Base-by-base conservation (phyloP, 1,140 invertebrate species). In the Drosophila erecta region DNA sequence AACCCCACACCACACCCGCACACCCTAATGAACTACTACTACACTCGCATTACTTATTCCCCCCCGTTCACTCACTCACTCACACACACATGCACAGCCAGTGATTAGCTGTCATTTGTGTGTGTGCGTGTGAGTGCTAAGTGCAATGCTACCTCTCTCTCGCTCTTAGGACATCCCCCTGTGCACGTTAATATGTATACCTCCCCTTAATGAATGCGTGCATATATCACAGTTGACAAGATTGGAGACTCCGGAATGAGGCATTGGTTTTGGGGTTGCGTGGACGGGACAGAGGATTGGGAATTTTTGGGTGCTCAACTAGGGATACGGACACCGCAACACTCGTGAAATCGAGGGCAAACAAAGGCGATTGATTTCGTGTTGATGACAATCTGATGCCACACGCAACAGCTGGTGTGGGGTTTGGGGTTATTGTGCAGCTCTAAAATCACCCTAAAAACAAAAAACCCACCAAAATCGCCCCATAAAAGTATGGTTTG, bases 301-400 rank as follows among this genome's bases (percentile, higher is more conserved):
- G 41, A 56, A 70, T 70, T 69, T 70, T 24, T 61, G 30, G 40
- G 33, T 5, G 10, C 40, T 17, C 40, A 7, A 33, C 49, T 11
- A 30, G 10, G 53, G 12, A 27, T 40, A 46, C 58, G 62, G 22
- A 64, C 59, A 66, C 33, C 58, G 41, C 27, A 44, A 64, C 57
- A 65, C 61, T 65, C 46, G 24, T 20, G 64, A 61, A 27, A 67
- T 67, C 66, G 67, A 57, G 57, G 69, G 62, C 62, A 76, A 76
- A 76, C 74, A 76, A 76, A 76, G 60, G 69, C 66, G 74, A 76
- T 76, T 76, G 74, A 76, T 76, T 76, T 76, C 62, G 56, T 76
- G 74, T 60, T 76, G 74, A 76, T 76, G 73, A 76, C 72, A 76
- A 54, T 54, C 72, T 54, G 73, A 22, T 51, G 66, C 54, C 38